Base-by-base conservation (phyloP, 1,140 invertebrate genomes). In the Drosophila parabipectinata region DNA sequence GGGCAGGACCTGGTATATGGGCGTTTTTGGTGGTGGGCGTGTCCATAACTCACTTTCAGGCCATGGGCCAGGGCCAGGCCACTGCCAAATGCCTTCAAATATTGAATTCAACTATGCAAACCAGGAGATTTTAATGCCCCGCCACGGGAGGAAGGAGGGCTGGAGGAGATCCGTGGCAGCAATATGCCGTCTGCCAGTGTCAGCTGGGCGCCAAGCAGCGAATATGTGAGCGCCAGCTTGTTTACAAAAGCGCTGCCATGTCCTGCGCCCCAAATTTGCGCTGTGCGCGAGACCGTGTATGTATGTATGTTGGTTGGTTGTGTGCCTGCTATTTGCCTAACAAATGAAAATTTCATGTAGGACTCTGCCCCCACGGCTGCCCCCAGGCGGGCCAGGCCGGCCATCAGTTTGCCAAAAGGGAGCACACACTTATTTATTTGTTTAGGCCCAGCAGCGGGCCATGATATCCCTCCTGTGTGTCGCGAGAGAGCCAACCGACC, bases 261-360 rank as follows among this genome's bases (percentile, higher is more conserved):
- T 74, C 54, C 66, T 71, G 50, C 50, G 39, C 48, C 45, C 66
- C 66, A 72, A 45, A 72, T 61, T 45, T 39, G 69, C 45, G 68
- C 74, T 73, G 30, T 37, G 12, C 34, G 34, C 32, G 32, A 34
- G 10, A 34, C 6, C 18, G 10, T 56, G 30, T 69, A 15, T 54
- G 58, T 56, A 61, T 81, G 57, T n/a, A n/a, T n/a, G n/a, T n/a
- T 9, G n/a, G n/a, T 1, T 7, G 14, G 39, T 15, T 59, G 59
- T 74, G 60, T 52, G 54, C 67, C 59, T 71, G 51, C 28, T 83
- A 83, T 88, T 88, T 88, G 76, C 83, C 80, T 77, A 88, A 83
- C 83, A 88, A 88, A 88, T 88, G 83, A 88, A 88, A 88, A 72
- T 88, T 88, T 88, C 79, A 81, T 88, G 83, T 83, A 77, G 61